phyloP scores from a whole-genome alignment of 2,113 vertebrate genomes.

The Pan paniscus region DNA sequence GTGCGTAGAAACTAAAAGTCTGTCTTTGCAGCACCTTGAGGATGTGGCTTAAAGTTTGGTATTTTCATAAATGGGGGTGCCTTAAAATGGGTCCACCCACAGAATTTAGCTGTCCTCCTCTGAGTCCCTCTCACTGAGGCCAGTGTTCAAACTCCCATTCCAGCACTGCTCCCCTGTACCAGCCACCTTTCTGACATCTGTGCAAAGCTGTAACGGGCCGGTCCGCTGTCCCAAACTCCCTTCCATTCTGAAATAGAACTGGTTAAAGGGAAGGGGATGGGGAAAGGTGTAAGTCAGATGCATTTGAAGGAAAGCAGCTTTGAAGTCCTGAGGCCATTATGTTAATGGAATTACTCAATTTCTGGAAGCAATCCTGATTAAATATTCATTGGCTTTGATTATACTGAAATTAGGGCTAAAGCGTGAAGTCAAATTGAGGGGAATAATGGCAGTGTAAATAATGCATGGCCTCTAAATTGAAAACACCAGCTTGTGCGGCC shows the following conservation, averaged over 20 bases:
- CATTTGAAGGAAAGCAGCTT: conserved; percentile 86
- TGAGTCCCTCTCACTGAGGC: neutral
- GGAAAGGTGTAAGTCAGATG: conserved; percentile 80
- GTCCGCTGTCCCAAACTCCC: neutral
- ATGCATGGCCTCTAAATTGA: conserved; percentile 93
- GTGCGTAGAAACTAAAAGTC: neutral
- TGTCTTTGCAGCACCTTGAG: neutral
- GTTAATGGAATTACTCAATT: conserved; percentile 93
- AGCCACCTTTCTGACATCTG: neutral
- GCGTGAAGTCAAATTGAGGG: conserved; percentile 91
- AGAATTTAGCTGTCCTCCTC: neutral
- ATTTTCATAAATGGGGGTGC: neutral
- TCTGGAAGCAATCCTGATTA: conserved; percentile 93
- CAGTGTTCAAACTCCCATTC: neutral
- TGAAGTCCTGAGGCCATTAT: conserved; percentile 91
- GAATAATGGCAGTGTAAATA: conserved; percentile 94
- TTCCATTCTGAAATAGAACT: conserved; percentile 8
- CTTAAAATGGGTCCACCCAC: neutral
- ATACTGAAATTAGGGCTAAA: conserved; percentile 94
- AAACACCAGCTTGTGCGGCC: conserved; percentile 88
- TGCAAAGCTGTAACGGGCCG: neutral
- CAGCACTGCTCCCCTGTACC: accelerated
- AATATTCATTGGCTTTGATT: conserved; percentile 96
- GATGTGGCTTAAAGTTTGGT: neutral
- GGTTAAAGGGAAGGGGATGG: conserved; percentile 58